Conservation (phyloP, 2,888 invertebrate genomes). For the Empis stercorea region DNA sequence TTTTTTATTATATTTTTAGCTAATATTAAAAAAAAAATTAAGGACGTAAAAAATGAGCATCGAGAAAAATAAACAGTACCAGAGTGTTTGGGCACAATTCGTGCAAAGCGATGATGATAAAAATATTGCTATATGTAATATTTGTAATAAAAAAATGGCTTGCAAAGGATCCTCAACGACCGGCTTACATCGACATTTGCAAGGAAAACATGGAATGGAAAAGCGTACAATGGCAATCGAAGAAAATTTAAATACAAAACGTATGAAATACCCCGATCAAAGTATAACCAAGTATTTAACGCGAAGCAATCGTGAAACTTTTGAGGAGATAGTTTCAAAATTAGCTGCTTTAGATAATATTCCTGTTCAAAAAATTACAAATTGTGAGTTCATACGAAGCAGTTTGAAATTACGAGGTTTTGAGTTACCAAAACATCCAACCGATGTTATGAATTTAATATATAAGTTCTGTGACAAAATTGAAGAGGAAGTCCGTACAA, state of each 20-base stretch:
- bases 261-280: not conserved
- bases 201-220: not conserved
- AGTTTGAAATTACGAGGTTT: not conserved
- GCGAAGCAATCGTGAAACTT: not conserved
- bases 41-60: not conserved
- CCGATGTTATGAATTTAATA: not conserved
- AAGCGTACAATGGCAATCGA: not conserved
- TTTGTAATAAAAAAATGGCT: not conserved
- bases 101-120: not conserved
- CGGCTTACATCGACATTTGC: not conserved
- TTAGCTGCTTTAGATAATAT: constrained; percentile 1
- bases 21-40: not conserved
- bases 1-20: too few species aligned
- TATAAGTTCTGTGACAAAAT: not conserved
- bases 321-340: constrained; percentile 1
- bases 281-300: not conserved
- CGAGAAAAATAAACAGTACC: not conserved
- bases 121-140: not conserved
- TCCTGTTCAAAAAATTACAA: not conserved
- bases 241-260: not conserved
- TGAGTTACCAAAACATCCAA: not conserved
- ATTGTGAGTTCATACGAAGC: not conserved
- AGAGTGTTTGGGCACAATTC: not conserved
- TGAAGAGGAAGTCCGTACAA: not conserved
- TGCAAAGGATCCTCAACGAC: not conserved